phyloP scores from a whole-genome alignment of 1,140 invertebrate species.

The Brachionus plicatilis region DNA sequence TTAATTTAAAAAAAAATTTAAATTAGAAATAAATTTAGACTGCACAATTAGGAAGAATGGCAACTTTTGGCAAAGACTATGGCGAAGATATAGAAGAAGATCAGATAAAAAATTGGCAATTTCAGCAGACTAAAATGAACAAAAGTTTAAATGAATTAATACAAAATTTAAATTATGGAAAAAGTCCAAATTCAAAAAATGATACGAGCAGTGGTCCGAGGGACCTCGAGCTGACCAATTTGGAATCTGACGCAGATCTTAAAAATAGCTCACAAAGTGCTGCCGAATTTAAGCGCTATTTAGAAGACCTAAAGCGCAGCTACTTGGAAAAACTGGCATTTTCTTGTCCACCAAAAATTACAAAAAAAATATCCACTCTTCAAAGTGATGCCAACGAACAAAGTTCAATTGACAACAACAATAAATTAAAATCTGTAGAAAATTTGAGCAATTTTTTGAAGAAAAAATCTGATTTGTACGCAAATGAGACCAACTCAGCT shows the following conservation, averaged over 20 bases:
- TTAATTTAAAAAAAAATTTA: not conserved
- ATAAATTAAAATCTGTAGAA: constrained; percentile 7
- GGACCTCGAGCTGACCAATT: not conserved
- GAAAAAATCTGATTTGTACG: not conserved
- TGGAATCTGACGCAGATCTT: not conserved
- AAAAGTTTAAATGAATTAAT: constrained; percentile 7
- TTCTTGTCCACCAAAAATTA: not conserved
- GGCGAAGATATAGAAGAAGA: not conserved
- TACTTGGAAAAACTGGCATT: constrained; percentile 10
- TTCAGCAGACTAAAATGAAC: constrained; percentile 17
- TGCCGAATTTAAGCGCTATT: not conserved
- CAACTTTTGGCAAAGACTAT: not conserved
- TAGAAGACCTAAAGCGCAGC: not conserved
- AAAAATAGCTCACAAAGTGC: not conserved
- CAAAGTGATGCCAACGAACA: not conserved
- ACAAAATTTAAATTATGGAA: not conserved
- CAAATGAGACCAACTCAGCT: not conserved
- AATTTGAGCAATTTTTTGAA: constrained; percentile 14
- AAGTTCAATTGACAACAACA: not conserved
- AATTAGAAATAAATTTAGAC: not conserved
- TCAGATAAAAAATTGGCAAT: not conserved
- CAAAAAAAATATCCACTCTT: not conserved
- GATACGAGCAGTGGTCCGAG: not conserved
- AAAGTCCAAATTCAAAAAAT: not conserved
- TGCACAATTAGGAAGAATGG: not conserved